Conservation (phyloP, 2,113 vertebrate species). For the Cettia cetti region DNA sequence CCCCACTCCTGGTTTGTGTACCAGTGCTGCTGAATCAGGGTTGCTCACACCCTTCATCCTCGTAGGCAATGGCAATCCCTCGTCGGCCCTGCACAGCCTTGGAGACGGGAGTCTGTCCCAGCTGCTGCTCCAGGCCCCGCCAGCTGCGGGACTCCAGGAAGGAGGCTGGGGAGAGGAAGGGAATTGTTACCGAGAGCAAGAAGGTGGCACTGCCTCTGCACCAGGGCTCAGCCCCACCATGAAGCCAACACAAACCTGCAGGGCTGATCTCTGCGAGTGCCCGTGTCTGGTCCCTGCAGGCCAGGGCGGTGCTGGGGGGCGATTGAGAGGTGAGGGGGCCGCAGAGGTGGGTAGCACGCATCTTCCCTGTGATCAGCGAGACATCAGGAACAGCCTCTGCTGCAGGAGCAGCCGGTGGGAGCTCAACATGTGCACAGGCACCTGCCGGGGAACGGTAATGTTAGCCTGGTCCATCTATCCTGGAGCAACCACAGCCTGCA, state of each 20-base stretch:
- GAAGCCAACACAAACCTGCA: constrained; percentile 74
- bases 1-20: neutral
- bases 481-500: fast-evolving
- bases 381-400: constrained; percentile 70
- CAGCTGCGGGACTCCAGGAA: constrained; percentile 90
- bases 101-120: constrained; percentile 83
- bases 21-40: neutral
- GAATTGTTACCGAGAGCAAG: neutral
- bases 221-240: neutral
- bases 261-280: constrained; percentile 78
- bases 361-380: constrained; percentile 88
- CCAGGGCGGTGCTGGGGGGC: constrained; percentile 58
- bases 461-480: neutral
- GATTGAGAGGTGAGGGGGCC: neutral
- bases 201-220: neutral
- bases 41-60: constrained; percentile 78
- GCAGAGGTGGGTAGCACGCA: constrained; percentile 61
- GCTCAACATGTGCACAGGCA: constrained; percentile 77
- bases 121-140: constrained; percentile 85
- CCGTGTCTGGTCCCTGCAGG: constrained; percentile 72
- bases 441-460: constrained; percentile 40
- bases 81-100: constrained; percentile 85
- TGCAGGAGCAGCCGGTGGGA: constrained; percentile 62
- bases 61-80: constrained; percentile 95
- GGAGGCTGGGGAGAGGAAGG: constrained; percentile 73